Evolutionary conservation across 2,888 invertebrate genomes (phyloP).

Genomic region (Drosophila leonis): DNA sequence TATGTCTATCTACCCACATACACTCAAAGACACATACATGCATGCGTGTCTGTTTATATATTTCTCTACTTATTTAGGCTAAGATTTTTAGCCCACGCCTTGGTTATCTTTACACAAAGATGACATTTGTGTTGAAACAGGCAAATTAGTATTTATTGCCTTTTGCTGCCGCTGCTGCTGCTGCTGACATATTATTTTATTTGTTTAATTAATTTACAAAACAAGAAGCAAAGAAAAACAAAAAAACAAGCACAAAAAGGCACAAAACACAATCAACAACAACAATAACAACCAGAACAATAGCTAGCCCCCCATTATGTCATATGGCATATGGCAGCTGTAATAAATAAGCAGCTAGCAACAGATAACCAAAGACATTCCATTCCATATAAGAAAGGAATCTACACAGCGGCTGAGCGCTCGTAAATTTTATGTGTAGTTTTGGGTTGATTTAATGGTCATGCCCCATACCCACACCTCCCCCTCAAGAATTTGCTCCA

Average conservation of each 20-base stretch:
- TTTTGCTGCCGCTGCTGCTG: slow-evolving; percentile 65
- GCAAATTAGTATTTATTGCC: slow-evolving; percentile 77
- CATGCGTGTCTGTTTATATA: slow-evolving; percentile 6
- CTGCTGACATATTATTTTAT: slow-evolving; percentile 80
- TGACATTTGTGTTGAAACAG: slow-evolving; percentile 79
- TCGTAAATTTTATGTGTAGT: slow-evolving; percentile 70
- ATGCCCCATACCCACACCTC: background rate
- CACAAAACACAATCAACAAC: slow-evolving; percentile 57
- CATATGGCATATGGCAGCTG: slow-evolving; percentile 74
- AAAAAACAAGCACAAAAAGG: slow-evolving; percentile 52
- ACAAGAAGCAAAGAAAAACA: slow-evolving; percentile 43
- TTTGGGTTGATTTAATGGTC: slow-evolving; percentile 75
- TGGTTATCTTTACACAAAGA: slow-evolving; percentile 68
- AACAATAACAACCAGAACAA: slow-evolving; percentile 17
- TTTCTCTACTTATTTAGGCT: slow-evolving; percentile 10
- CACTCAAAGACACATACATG: background rate
- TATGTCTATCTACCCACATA: background rate
- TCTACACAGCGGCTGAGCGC: slow-evolving; percentile 20
- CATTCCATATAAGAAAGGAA: slow-evolving; percentile 25
- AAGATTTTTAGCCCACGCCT: slow-evolving; percentile 20
- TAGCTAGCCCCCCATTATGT: slow-evolving; percentile 37
- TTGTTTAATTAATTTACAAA: slow-evolving; percentile 79
- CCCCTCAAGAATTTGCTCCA: background rate
- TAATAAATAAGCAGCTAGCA: slow-evolving; percentile 73
- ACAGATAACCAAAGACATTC: slow-evolving; percentile 68